These are phyloP conservation scores for Petromus typicus DNA, from an alignment of 2,113 vertebrate species.

Conservation along the genomic window DNA sequence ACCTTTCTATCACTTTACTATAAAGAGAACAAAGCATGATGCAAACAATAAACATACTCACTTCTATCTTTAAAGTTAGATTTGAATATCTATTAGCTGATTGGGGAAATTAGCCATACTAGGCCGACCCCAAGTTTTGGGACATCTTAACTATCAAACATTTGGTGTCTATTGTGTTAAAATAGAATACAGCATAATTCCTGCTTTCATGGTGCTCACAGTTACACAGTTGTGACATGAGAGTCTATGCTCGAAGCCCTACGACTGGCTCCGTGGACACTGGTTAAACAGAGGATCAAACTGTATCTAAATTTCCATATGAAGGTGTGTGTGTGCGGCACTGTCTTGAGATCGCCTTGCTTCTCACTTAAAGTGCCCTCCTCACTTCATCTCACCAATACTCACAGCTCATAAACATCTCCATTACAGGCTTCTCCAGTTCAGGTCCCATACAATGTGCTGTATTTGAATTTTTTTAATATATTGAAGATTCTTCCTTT, in stretches of 20 bases:
- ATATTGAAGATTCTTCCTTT: slow-evolving; percentile 1
- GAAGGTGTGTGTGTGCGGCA: background rate
- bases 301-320: background rate
- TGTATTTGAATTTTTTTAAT: background rate
- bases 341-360: background rate
- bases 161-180: background rate
- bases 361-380: background rate
- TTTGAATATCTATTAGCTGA: background rate
- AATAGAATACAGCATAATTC: background rate
- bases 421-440: background rate
- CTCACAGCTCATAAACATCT: background rate
- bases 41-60: background rate
- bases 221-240: background rate
- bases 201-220: background rate
- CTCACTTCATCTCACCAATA: background rate
- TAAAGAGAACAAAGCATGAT: background rate
- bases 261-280: background rate
- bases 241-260: background rate
- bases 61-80: background rate
- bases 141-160: background rate
- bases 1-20: background rate
- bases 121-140: background rate
- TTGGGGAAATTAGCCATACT: background rate
- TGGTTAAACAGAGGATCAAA: background rate
- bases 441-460: background rate